Base-by-base conservation (phyloP, 1,140 invertebrate species). In the Yoshiicerus persimilis region DNA sequence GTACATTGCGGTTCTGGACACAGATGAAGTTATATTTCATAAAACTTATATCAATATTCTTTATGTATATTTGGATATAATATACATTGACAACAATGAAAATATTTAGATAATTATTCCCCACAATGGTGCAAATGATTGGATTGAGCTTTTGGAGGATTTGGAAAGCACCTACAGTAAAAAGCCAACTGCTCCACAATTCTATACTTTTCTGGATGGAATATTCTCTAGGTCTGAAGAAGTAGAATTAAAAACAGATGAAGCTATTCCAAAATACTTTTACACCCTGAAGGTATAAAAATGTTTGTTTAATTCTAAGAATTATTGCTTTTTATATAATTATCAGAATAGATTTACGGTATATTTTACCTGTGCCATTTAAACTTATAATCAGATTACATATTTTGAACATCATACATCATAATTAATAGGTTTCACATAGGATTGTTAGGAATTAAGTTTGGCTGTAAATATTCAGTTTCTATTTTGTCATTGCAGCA, bases 1-100 rank as follows among this genome's bases (percentile, higher is more conserved):
- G 32, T 94, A 93, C 90, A 90, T 94, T 16, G 92, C 93, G 0
- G 89, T 94, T 11, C 86, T 94, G 11, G 94, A 94, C 85, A 94
- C 92, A 6, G 94, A 94, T 89, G 94, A 94, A 90, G 90, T 94
- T 41, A 41, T 41, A 4, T 38, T 39, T 13, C 13, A 3, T 84
- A 6, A 38, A 8, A 64, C 9, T 25, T 27, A 64, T 8, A 9
- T n/a, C n/a, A n/a, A n/a, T n/a, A n/a, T n/a, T n/a, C 4, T 64
- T 34, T 87, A 16, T 39, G 8, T 75, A 36, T 16, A 1, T 2
- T 38, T 38, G 4, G 4, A 34, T 38, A 4, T 16, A 11, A 70
- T 32, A 66, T 20, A 70, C 16, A 87, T 23, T 38, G 16, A 41
- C 10, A 41, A 11, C 16, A 8, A 2, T 41, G 39, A 47, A n/a